phyloP scores from a whole-genome alignment of 2,888 invertebrate species.

The Formica aserva region DNA sequence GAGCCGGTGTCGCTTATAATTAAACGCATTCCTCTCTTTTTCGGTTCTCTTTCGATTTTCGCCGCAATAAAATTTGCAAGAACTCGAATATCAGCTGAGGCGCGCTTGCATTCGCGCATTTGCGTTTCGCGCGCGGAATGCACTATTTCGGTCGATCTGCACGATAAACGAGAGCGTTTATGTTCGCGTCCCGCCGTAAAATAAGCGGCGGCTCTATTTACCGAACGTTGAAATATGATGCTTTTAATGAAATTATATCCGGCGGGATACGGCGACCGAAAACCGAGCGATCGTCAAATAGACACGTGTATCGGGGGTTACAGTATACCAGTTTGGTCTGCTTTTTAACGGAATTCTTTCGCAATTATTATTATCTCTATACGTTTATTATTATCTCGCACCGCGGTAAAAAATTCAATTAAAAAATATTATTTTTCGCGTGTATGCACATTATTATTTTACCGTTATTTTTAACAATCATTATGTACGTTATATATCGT shows the following conservation, averaged over 20 bases:
- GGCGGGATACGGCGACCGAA: background rate
- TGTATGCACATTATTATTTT: background rate
- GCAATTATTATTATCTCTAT: slow-evolving; percentile 19
- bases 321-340: background rate
- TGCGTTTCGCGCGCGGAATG: slow-evolving; percentile 26
- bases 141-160: slow-evolving; percentile 30
- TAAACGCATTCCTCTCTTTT: slow-evolving; percentile 49
- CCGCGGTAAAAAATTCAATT: background rate
- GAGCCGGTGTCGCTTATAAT: slow-evolving; percentile 38
- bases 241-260: slow-evolving; percentile 56
- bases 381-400: background rate
- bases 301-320: background rate
- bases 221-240: slow-evolving; percentile 50
- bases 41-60: slow-evolving; percentile 7
- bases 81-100: slow-evolving; percentile 27
- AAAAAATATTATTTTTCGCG: background rate
- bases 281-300: slow-evolving; percentile 7
- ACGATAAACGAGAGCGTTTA: slow-evolving; percentile 38
- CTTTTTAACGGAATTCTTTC: slow-evolving; percentile 24
- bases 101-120: background rate
- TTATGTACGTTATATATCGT: background rate
- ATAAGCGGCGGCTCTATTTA: slow-evolving; percentile 54
- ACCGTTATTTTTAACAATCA: background rate
- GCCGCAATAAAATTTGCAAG: slow-evolving; percentile 46
- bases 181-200: slow-evolving; percentile 9